Evolutionary conservation across 2,797 vertebrate species (phyloP).

Genomic region (Thalassophryne amazonica): DNA sequence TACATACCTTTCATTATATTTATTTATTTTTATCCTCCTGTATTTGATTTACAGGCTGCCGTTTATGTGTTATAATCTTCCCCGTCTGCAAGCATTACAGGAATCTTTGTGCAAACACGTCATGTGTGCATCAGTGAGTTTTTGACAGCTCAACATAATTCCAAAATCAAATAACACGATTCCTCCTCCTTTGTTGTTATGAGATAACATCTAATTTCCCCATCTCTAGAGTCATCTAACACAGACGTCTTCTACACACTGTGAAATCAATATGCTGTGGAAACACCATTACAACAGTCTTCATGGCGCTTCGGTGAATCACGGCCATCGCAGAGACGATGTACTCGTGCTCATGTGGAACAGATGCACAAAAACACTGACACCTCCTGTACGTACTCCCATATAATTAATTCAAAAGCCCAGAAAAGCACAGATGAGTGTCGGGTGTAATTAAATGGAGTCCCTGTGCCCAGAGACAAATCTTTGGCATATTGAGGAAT

Average conservation of each 20-base stretch:
- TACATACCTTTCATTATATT: too few relatives aligned
- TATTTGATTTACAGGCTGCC: constrained; percentile 18
- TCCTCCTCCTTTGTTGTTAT: constrained; percentile 40
- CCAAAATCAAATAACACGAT: constrained; percentile 51
- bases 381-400: constrained; percentile 21
- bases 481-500: constrained; percentile 20
- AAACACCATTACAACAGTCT: constrained; percentile 58
- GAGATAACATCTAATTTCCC: constrained; percentile 67
- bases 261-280: constrained; percentile 64
- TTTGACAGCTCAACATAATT: constrained; percentile 49
- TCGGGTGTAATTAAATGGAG: constrained; percentile 30
- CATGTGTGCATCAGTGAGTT: constrained; percentile 19
- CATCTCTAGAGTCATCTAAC: constrained; percentile 58
- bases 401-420: constrained; percentile 19
- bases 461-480: constrained; percentile 19
- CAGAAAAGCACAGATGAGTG: constrained; percentile 26
- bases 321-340: not conserved
- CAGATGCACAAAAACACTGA: constrained; percentile 14
- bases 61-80: constrained; percentile 13
- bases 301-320: constrained; percentile 46
- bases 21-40: constrained; percentile 18
- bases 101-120: constrained; percentile 1
- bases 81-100: constrained; percentile 1
- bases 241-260: constrained; percentile 57
- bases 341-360: too few relatives aligned